Conservation (phyloP, 2,113 vertebrate genomes). For the Megaceryle torquata region DNA sequence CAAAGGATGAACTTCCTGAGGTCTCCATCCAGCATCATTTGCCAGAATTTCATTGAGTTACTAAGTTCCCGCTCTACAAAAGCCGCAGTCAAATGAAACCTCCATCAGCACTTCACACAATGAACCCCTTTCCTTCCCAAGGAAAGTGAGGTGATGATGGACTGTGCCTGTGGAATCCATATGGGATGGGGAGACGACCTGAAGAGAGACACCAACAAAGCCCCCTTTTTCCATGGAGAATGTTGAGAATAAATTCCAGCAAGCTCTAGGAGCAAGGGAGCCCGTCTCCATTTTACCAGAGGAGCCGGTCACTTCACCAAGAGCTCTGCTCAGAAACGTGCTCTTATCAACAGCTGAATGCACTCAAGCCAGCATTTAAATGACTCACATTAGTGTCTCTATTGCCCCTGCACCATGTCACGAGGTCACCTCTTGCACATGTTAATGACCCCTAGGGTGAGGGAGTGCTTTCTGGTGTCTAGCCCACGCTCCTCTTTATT, state of each 20-base stretch:
- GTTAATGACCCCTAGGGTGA: slow-evolving; percentile 45
- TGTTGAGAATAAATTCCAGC: neutral
- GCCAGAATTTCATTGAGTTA: neutral
- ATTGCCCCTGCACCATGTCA: neutral
- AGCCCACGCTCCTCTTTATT: slow-evolving; percentile 14
- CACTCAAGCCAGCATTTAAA: neutral
- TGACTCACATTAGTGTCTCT: neutral
- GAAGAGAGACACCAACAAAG: neutral
- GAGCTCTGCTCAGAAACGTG: neutral
- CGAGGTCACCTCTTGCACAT: slow-evolving; percentile 33
- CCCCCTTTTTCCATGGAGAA: neutral
- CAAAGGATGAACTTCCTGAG: neutral
- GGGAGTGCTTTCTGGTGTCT: neutral
- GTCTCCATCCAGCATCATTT: neutral
- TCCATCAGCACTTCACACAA: rapidly evolving
- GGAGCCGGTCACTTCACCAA: neutral
- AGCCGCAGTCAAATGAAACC: neutral
- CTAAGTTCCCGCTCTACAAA: neutral
- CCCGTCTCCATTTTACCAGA: neutral
- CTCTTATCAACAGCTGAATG: neutral
- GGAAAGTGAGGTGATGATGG: too few relatives aligned
- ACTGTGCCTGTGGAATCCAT: neutral
- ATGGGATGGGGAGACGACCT: neutral
- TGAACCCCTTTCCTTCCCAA: neutral
- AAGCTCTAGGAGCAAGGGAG: rapidly evolving